These are phyloP conservation scores for Nebria salina DNA, from an alignment of 2,888 invertebrate species.

Conservation along the genomic window DNA sequence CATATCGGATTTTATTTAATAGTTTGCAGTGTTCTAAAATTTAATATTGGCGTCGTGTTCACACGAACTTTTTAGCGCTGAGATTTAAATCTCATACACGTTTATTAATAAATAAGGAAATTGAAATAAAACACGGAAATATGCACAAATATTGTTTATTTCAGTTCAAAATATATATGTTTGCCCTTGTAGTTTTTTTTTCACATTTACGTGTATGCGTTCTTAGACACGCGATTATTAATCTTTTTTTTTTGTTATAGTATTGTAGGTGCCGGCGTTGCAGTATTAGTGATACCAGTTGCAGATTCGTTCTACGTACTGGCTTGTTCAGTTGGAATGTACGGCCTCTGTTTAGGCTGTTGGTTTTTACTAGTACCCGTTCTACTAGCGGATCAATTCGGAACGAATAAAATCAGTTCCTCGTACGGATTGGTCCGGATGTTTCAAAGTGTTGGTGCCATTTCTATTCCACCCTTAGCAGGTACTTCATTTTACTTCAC, in stretches of 20 bases:
- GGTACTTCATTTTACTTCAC: constrained; percentile 60
- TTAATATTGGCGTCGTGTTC: too few relatives aligned
- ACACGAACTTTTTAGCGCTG: too few relatives aligned
- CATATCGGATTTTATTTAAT: too few relatives aligned
- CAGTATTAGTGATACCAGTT: constrained; percentile 74
- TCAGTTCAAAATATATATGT: too few relatives aligned
- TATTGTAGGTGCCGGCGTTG: constrained; percentile 74
- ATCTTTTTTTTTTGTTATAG: constrained; percentile 60
- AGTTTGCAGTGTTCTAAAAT: too few relatives aligned
- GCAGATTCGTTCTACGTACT: constrained; percentile 72
- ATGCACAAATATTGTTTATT: too few relatives aligned
- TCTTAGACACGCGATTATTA: too few relatives aligned
- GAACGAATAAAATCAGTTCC: constrained; percentile 78
- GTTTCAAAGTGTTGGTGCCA: constrained; percentile 80
- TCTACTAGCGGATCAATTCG: constrained; percentile 77
- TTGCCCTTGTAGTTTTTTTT: background rate
- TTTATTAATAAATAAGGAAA: too few relatives aligned
- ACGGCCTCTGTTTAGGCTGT: constrained; percentile 78
- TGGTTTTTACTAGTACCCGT: constrained; percentile 82
- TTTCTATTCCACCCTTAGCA: constrained; percentile 77
- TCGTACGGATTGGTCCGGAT: constrained; percentile 79
- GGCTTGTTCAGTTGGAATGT: constrained; percentile 73
- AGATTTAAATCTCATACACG: too few relatives aligned
- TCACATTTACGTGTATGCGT: background rate
- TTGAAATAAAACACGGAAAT: too few relatives aligned